A percentile compares a stretch with the other conserved stretches of the same genome.
These are phyloP conservation scores for Odiellus spinosus DNA, from an alignment of 2,888 invertebrate species.

Conservation along the genomic window DNA sequence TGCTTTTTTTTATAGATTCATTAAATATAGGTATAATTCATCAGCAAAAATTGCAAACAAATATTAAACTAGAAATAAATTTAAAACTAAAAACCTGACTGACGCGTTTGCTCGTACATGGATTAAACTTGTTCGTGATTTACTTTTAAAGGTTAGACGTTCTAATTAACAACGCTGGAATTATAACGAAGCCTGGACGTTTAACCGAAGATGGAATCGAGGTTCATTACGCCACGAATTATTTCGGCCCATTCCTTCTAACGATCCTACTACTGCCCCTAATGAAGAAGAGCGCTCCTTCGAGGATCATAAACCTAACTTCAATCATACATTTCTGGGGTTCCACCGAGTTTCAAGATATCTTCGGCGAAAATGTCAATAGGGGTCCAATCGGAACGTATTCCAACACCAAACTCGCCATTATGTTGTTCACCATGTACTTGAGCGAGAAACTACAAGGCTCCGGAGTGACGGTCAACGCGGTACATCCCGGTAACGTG, in stretches of 20 bases:
- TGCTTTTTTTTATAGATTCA: no score
- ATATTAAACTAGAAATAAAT: no score
- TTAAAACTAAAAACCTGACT: no score
- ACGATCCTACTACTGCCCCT: conserved; percentile 55
- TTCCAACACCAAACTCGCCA: not conserved
- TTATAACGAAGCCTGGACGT: not conserved
- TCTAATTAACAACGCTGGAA: not conserved
- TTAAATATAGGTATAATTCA: no score
- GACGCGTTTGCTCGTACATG: no score
- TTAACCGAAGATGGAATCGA: not conserved
- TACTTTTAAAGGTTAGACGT: not conserved
- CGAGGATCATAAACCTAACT: conserved; percentile 22
- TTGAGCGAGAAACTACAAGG: not conserved
- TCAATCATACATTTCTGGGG: conserved; percentile 22
- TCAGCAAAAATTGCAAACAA: no score
- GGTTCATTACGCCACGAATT: conserved; percentile 77
- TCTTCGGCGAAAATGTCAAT: no score
- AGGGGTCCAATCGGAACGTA: no score
- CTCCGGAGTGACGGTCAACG: not conserved
- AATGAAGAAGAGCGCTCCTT: conserved; percentile 12
- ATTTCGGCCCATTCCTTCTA: conserved; percentile 81
- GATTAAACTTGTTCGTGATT: no score
- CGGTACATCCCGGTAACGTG: not conserved
- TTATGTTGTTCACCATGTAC: not conserved
- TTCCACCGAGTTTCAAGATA: conserved; percentile 20